phyloP scores from a whole-genome alignment of 2,113 vertebrate genomes.

The Tachysurus vachellii region DNA sequence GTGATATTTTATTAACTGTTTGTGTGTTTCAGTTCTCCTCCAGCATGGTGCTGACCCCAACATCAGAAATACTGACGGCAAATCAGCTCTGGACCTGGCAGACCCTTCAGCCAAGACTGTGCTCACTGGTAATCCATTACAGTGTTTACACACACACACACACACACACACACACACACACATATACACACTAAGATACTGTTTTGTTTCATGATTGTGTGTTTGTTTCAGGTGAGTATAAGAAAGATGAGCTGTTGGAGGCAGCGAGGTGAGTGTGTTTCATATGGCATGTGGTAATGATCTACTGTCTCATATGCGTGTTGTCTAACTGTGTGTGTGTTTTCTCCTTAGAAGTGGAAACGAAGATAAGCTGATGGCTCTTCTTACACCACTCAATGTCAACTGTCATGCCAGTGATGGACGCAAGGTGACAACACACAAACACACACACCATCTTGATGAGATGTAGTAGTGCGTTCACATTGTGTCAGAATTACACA shows the following conservation, averaged over 20 bases:
- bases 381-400: constrained; percentile 97
- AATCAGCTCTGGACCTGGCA: constrained; percentile 95
- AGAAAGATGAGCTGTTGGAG: constrained; percentile 99
- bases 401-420: constrained; percentile 99
- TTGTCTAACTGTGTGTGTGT: not conserved
- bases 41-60: constrained; percentile 98
- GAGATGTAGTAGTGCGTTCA: constrained; percentile 5
- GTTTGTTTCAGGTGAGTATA: constrained; percentile 91
- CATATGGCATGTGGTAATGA: not conserved
- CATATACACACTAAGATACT: not conserved
- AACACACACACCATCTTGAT: not conserved
- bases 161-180: not conserved
- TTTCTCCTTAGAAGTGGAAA: constrained; percentile 87
- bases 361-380: constrained; percentile 99
- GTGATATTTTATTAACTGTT: not conserved
- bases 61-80: constrained; percentile 98
- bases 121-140: constrained; percentile 81
- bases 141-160: not conserved
- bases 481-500: not conserved
- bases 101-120: constrained; percentile 97
- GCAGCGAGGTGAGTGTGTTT: constrained; percentile 88
- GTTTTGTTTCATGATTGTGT: not conserved
- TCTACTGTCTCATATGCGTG: too few relatives aligned
- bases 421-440: constrained; percentile 83
- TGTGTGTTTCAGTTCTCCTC: constrained; percentile 88